Base-by-base conservation (phyloP, 2,888 invertebrate genomes). In the Idaea straminata region DNA sequence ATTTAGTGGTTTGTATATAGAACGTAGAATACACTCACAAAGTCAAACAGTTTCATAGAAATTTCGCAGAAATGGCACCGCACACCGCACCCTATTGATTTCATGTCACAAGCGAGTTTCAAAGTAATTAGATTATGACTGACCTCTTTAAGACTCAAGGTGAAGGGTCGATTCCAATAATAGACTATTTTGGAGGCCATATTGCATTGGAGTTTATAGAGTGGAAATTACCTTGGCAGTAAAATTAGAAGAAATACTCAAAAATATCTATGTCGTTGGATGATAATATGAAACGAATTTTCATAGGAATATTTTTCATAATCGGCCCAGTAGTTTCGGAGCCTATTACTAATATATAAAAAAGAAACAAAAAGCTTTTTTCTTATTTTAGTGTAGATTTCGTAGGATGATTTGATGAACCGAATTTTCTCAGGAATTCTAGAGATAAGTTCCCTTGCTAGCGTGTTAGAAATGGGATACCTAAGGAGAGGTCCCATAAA, bases 111-210 rank as follows among this genome's bases (percentile, higher is more conserved):
- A 47, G 10, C 47, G 47, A 47, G 47, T 47, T 47, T 47, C 47
- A 47, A 47, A 47, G 47, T 47, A 47, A 47, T 47, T 47, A 47
- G 47, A 47, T 47, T 47, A 47, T 47, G 47, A 47, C 13, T 47
- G 47, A 47, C 47, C 47, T 47, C 47, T 47, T 13, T 13, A 7
- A 47, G 47, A 47, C 47, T 47, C 47, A 47, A 47, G 47, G 47
- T 47, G 47, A 47, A 47, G 47, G 47, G 47, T 47, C 47, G 47
- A 47, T 47, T 47, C 47, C 47, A 47, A 47, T 47, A 47, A 47
- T 47, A 47, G 47, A 47, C 47, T 47, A 47, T 47, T 47, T 47
- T 47, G 47, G 47, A 13, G 47, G 47, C 47, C 47, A 47, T 47
- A 7, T 13, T 47, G 47, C 47, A 47, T 47, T 47, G 47, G 10